Evolutionary conservation across 2,797 vertebrate species (phyloP), one percentile per base, ranked within the genome.

Genomic region (Streptopelia turtur): DNA sequence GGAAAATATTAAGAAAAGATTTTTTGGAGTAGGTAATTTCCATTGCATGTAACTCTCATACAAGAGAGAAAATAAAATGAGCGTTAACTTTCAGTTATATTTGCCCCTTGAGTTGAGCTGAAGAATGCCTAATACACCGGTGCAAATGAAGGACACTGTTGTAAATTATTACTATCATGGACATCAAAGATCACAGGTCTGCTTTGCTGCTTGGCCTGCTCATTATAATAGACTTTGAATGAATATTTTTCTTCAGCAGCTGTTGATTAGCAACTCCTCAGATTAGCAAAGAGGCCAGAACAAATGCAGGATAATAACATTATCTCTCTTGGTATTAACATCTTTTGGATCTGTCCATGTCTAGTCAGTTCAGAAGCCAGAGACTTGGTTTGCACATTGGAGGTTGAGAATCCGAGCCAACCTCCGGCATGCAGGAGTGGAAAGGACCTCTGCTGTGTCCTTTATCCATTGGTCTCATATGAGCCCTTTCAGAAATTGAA

Each of bases 1-100:
- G 95, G 95, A 96, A 94, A 94, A 76, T 80, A 95, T 84, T 95
- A 95, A 91, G 69, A 86, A 49, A 72, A 74, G 3, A 31, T 16
- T 82, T 89, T 89, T 82, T 95, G 28, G 87, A 96, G 90, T 94
- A 91, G 95, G 94, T 93, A 15, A 25, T 88, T 97, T 95, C 91
- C 88, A 82, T 55, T 0, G 0, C 3, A 2, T 41, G 43, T 30
- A 64, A 53, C 45, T 50, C 39, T 52, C 16, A 27, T 4, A 22
- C 1, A 23, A 43, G 27, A 45, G 37, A 43, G 56, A 71, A 75
- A 59, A 39, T n/a, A 66, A 92, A 94, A 78, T 45, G 39, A 78
- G 28, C 15, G 41, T 47, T 87, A 30, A 52, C 28, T 24, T 91
- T 71, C 18, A 75, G 20, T 79, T 69, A 23, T 41, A 28, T 16